Base-by-base conservation (phyloP, 2,797 vertebrate species). In the Hoplostethus atlanticus region DNA sequence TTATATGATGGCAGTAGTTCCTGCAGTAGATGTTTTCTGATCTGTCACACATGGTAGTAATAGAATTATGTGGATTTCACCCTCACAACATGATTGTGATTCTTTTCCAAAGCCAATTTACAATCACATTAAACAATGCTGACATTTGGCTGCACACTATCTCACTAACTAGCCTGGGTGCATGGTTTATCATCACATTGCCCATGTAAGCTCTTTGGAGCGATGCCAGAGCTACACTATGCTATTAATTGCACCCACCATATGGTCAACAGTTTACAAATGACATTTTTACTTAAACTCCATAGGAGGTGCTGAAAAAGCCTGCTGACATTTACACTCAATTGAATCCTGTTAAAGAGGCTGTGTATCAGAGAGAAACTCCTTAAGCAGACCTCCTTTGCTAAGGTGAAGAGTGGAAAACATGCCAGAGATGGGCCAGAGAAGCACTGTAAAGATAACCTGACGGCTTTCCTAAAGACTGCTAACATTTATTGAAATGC, bases 261-360 rank as follows among this genome's bases (percentile, higher is more conserved):
- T 92, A 86, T 92, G 90, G 86, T 88, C 47, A 63, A 59, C 68
- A 47, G 71, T 54, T 76, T 76, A 73, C 84, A 67, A 89, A 85
- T 85, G 80, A 67, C 71, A 87, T 83, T 89, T 92, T 79, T 54
- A 76, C 73, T 89, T 86, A 84, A 84, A 80, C 80, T 87, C 84
- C 51, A 85, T 76, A 52, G 76, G 85, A 90, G 80, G 68, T 79
- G 76, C 65, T 77, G 69, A 58, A 86, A 80, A 83, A 74, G 73
- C 68, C 76, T 69, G 80, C 82, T 92, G 87, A 88, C 84, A 91
- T 91, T 90, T 90, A 85, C 75, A 86, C 78, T 83, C 76, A 78
- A 60, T 54, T 78, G 70, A 75, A 71, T 77, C 42, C 59, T n/a
- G 44, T 65, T 79, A 68, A 86, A 75, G 77, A 76, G 80, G 66